Conservation (phyloP, 2,113 vertebrate species). For the Solea solea region DNA sequence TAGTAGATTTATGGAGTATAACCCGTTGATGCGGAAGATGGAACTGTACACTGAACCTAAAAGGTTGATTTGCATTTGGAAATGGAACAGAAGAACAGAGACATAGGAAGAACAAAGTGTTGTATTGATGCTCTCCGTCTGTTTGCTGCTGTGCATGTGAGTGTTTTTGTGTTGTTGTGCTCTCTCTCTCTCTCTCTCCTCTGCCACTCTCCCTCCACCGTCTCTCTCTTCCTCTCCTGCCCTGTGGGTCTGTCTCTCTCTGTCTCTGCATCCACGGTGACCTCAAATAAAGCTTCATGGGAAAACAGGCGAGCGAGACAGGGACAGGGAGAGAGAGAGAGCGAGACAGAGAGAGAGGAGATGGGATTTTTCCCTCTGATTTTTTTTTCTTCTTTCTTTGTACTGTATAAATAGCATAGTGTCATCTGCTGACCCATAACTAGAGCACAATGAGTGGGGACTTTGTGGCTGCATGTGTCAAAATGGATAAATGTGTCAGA, state of each 20-base stretch:
- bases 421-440: slow-evolving; percentile 71
- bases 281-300: slow-evolving; percentile 51
- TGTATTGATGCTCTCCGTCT: slow-evolving; percentile 2
- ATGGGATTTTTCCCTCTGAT: slow-evolving; percentile 52
- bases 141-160: slow-evolving; percentile 1
- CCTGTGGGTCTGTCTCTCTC: background rate
- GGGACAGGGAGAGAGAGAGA: slow-evolving; percentile 5
- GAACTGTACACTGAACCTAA: background rate
- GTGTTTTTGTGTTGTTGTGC: slow-evolving; percentile 12
- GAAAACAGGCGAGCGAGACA: slow-evolving; percentile 1
- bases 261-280: slow-evolving; percentile 39
- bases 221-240: background rate
- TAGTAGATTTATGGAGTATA: background rate
- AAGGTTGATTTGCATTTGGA: slow-evolving; percentile 39
- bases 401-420: slow-evolving; percentile 69
- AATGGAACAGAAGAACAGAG: slow-evolving; percentile 44
- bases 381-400: slow-evolving; percentile 23
- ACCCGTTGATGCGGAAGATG: slow-evolving; percentile 1
- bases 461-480: slow-evolving; percentile 44
- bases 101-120: slow-evolving; percentile 37
- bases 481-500: slow-evolving; percentile 31
- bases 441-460: slow-evolving; percentile 68
- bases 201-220: background rate
- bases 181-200: slow-evolving; percentile 2
- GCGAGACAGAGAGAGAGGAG: slow-evolving; percentile 31